Evolutionary conservation across 2,113 vertebrate species (phyloP).

Genomic region (Syrmaticus mikado): DNA sequence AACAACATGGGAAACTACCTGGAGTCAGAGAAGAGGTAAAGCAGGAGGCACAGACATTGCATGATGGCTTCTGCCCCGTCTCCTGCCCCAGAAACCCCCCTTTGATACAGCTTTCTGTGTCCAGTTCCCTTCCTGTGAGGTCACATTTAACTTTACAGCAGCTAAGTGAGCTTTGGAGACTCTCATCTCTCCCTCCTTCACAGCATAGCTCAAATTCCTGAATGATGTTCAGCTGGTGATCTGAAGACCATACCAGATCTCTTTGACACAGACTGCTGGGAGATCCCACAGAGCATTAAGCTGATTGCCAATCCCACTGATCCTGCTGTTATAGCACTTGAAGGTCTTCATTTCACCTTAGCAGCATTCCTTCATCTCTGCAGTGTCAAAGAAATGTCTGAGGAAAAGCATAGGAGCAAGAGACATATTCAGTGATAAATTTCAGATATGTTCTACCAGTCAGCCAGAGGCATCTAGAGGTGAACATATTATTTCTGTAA

Average conservation of each 20-base stretch:
- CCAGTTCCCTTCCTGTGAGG: background rate
- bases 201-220: background rate
- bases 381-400: background rate
- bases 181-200: background rate
- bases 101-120: background rate
- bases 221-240: background rate
- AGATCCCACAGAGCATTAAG: background rate
- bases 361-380: fast-evolving
- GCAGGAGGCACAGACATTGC: background rate
- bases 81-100: background rate
- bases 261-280: background rate
- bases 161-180: background rate
- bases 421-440: background rate
- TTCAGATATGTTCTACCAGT: background rate
- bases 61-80: background rate
- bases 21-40: background rate
- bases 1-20: background rate
- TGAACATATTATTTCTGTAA: background rate
- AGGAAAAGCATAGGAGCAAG: background rate
- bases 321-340: background rate
- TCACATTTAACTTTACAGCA: background rate
- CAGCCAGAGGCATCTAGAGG: background rate
- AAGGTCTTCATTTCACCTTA: background rate
- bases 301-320: background rate
- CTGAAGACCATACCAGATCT: background rate